These are phyloP conservation scores for Callinectes sapidus DNA, from an alignment of 2,888 invertebrate genomes.

Conservation along the genomic window DNA sequence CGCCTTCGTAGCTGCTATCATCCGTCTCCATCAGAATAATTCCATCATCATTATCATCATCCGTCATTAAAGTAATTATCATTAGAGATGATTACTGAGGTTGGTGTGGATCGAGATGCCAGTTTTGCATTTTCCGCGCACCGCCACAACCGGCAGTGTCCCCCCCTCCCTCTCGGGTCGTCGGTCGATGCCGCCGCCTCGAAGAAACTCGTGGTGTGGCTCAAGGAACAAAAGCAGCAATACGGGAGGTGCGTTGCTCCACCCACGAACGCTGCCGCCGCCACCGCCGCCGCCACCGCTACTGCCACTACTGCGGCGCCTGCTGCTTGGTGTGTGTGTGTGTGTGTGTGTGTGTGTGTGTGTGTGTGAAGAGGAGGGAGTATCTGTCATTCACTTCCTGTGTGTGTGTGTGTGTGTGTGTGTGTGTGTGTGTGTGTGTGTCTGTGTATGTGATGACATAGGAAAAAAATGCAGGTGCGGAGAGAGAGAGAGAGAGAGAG, in stretches of 20 bases:
- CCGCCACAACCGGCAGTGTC: neutral
- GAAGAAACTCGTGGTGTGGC: conserved; percentile 14
- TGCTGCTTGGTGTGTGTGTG: too few species aligned
- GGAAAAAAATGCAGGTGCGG: neutral
- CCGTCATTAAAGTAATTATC: conserved; percentile 69
- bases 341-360: conserved; percentile 25
- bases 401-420: conserved; percentile 15
- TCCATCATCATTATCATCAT: conserved; percentile 70
- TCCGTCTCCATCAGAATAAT: conserved; percentile 66
- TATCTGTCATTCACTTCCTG: neutral
- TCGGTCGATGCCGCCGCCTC: conserved; percentile 36
- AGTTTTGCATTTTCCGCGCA: conserved; percentile 48
- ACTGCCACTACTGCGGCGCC: neutral
- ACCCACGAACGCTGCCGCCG: neutral
- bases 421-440: conserved; percentile 5
- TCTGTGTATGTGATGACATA: neutral
- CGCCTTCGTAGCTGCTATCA: conserved; percentile 47
- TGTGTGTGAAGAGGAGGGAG: neutral
- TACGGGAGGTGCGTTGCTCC: conserved; percentile 9
- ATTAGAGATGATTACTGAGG: conserved; percentile 62
- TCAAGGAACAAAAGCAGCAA: conserved; percentile 31
- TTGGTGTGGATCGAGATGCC: conserved; percentile 54
- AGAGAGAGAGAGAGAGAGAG: conserved; percentile 43
- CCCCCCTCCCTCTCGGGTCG: conserved; percentile 11
- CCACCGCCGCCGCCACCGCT: neutral